These are phyloP conservation scores for Bemisia tabaci DNA, from an alignment of 1,140 invertebrate genomes.

Conservation along the genomic window DNA sequence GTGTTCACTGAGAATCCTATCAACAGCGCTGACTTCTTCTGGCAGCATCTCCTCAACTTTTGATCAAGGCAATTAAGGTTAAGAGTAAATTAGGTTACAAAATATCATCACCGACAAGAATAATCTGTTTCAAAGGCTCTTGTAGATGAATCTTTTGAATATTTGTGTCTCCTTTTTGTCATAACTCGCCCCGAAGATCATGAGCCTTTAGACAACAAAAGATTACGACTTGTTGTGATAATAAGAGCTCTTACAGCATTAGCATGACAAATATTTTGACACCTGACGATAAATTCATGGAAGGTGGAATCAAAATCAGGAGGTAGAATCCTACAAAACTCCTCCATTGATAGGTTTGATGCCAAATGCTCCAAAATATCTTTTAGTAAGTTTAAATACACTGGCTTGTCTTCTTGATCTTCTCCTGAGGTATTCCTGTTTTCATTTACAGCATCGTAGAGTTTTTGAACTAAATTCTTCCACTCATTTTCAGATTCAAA, in stretches of 20 bases:
- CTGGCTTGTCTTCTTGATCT: background rate
- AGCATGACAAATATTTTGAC: conserved; percentile 32
- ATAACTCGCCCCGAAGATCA: too few relatives aligned
- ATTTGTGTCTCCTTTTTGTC: background rate
- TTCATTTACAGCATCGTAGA: background rate
- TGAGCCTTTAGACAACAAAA: conserved; percentile 29
- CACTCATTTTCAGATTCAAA: conserved; percentile 11
- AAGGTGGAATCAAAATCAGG: conserved; percentile 6
- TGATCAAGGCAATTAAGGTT: background rate
- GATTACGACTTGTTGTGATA: conserved; percentile 42
- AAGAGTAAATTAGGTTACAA: background rate
- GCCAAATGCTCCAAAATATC: conserved; percentile 17
- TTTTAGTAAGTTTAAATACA: conserved; percentile 8
- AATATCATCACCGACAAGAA: background rate
- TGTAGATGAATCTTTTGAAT: background rate
- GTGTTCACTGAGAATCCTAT: too few relatives aligned
- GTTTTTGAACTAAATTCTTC: conserved; percentile 4
- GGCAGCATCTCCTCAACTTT: too few relatives aligned
- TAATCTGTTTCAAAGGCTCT: background rate
- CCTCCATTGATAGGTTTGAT: conserved; percentile 11
- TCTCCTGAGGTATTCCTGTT: background rate
- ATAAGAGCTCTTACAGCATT: conserved; percentile 45
- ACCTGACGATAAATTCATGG: conserved; percentile 20
- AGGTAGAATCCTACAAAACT: conserved; percentile 15
- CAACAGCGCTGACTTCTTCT: too few relatives aligned